A percentile compares a stretch with the other conserved stretches of the same genome.
These are phyloP conservation scores for Plagodis pulveraria DNA, from an alignment of 2,888 invertebrate genomes.

Conservation along the genomic window DNA sequence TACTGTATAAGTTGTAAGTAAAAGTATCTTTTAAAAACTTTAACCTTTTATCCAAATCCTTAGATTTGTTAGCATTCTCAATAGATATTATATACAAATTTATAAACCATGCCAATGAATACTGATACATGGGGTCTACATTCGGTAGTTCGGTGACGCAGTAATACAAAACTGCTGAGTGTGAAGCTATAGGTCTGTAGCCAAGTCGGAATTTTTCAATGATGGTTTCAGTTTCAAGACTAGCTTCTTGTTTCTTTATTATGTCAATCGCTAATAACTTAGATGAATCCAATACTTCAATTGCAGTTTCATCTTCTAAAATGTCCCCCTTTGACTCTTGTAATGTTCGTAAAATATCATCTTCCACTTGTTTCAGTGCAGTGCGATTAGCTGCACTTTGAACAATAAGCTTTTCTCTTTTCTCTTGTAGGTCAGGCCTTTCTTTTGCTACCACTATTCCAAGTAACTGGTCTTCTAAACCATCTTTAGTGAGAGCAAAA, in stretches of 20 bases:
- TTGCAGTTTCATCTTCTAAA: constrained; percentile 95
- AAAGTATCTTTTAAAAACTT: constrained; percentile 90
- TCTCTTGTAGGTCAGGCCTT: constrained; percentile 92
- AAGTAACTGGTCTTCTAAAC: constrained; percentile 92
- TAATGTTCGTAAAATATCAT: constrained; percentile 93
- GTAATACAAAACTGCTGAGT: constrained; percentile 92
- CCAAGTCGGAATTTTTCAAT: constrained; percentile 91
- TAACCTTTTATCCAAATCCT: constrained; percentile 88
- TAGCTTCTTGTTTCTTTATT: constrained; percentile 91
- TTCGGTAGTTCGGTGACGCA: constrained; percentile 93
- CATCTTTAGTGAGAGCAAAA: constrained; percentile 92
- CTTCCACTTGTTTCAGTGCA: constrained; percentile 93
- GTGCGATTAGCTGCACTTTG: constrained; percentile 92
- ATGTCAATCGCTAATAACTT: constrained; percentile 93
- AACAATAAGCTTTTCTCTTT: constrained; percentile 91
- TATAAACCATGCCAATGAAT: constrained; percentile 94
- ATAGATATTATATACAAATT: constrained; percentile 92
- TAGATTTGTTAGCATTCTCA: constrained; percentile 89
- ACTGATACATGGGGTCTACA: constrained; percentile 96
- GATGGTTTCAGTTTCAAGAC: constrained; percentile 90
- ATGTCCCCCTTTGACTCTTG: constrained; percentile 94
- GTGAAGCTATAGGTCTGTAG: constrained; percentile 91
- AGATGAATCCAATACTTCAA: constrained; percentile 94
- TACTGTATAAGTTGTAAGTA: constrained; percentile 91
- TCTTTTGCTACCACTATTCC: constrained; percentile 94